Evolutionary conservation across 2,113 vertebrate genomes (phyloP), one percentile per base, ranked within the genome.

Genomic region (Argyrosomus japonicus): DNA sequence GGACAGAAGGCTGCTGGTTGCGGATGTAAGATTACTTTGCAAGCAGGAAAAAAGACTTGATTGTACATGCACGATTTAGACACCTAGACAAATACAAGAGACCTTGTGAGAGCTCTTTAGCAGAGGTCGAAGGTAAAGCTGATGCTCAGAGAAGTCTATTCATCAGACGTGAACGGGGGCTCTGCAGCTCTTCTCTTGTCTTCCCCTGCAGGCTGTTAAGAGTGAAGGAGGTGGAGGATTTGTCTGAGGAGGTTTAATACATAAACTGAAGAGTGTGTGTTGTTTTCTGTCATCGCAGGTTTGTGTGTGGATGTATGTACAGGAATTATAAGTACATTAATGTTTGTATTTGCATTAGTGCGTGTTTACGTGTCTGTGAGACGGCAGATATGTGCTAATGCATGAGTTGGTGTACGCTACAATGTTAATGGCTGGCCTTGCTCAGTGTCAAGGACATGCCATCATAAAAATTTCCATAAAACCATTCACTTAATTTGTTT

Each of bases 1-100:
- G 84, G 76, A 84, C 80, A 81, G 76, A 86, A 57, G 47, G 81
- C 54, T 77, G 73, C 67, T 54, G 62, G 23, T 48, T 76, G 60
- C 56, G n/a, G 60, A 68, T 87, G 40, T 18, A 48, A 79, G 73
- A 70, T 68, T 82, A 21, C 61, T 79, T 40, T 45, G 62, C 45
- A 62, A 53, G 80, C 56, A 82, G 48, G 17, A 48, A 62, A 29
- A 64, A 51, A n/a, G n/a, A 53, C 2, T 40, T 40, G 7, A 40
- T 40, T 40, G 23, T 2, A 3, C 19, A n/a, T 8, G 21, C 19
- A 40, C 68, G 51, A 43, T 75, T 78, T 74, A 67, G 60, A 82
- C 23, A 73, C 23, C 18, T 11, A 25, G 43, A 69, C 54, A 81
- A 84, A 86, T 43, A 56, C 79, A 51, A 69, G 75, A 72, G 56